phyloP scores from a whole-genome alignment of 2,797 vertebrate species.

The Gila robusta region DNA sequence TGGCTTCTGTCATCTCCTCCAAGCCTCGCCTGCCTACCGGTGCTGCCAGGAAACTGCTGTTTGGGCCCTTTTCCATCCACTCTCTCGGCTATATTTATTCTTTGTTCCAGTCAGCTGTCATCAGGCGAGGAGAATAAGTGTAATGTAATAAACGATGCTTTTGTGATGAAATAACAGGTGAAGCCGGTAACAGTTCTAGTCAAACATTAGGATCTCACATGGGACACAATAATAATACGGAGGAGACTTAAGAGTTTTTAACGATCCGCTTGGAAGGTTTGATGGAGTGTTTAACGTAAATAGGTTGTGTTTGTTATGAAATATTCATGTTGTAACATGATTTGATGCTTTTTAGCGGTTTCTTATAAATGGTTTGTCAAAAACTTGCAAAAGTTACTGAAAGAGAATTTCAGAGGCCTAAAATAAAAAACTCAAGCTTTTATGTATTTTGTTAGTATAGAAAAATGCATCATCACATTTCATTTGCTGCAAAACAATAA shows the following conservation, averaged over 20 bases:
- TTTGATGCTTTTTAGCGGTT: conserved; percentile 36
- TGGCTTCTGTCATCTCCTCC: conserved; percentile 76
- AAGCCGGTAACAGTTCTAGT: conserved; percentile 31
- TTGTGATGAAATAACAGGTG: conserved; percentile 48
- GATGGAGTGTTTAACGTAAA: conserved; percentile 37
- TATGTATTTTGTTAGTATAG: background rate
- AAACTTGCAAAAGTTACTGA: background rate
- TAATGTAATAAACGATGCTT: conserved; percentile 58
- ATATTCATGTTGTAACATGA: conserved; percentile 24
- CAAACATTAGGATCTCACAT: conserved; percentile 39
- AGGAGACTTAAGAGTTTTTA: conserved; percentile 41
- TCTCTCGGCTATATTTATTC: conserved; percentile 69
- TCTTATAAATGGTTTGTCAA: background rate
- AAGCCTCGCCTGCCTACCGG: conserved; percentile 53
- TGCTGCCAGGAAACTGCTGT: conserved; percentile 76
- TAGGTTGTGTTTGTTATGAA: conserved; percentile 29
- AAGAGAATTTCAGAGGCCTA: background rate
- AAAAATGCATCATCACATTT: background rate
- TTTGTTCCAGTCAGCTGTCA: conserved; percentile 72
- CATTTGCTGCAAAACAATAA: background rate
- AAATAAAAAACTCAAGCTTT: background rate
- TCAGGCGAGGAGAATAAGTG: conserved; percentile 70
- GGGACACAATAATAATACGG: conserved; percentile 25
- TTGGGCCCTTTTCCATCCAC: conserved; percentile 60
- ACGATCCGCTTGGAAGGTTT: conserved; percentile 31